Evolutionary conservation across 23 tunicate genomes (phyloP), one percentile per base, ranked within the genome.

Genomic region (Ciona savignyi): DNA sequence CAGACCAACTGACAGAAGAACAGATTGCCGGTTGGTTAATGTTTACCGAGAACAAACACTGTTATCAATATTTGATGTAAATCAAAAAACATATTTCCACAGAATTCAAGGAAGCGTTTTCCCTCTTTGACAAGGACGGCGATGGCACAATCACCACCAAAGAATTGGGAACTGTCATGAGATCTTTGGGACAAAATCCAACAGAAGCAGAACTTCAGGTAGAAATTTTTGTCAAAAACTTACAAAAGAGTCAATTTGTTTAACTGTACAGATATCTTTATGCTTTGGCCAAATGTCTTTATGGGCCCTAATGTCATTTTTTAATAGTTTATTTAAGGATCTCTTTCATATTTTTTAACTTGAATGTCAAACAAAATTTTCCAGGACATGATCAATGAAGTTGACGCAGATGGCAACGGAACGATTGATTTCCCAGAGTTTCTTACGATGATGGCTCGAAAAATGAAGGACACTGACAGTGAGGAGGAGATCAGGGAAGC

Each of bases 381-480:
- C 1, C 77, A 90, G 97, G 98, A 93, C 78, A 93, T 93, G 98
- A 93, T 93, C 81, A 93, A 93, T 76, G 98, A 93, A 71, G 98
- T 93, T 1, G 98, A 93, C 73, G 98, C 98, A 23, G 98, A 93
- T 74, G 98, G 98, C 22, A 93, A 82, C 62, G 98, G 98, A 75
- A 93, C 85, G 4, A 86, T 93, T 27, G 98, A 93, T 60, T 93
- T 93, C 74, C 93, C 98, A 15, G 98, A 93, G 72, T 93, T 93
- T 63, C 74, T 93, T 1, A 93, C 98, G 3, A 93, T 93, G 98
- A 93, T 93, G 98, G 94, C 98, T 6, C 72, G 98, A 64, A 93
- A 93, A 69, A 93, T 93, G 98, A 93, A 93, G 51, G 98, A 93
- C 65, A 93, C 94, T 0, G 98, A 93, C 78, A 72, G 78, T 34